Base-by-base conservation (phyloP, 2,888 invertebrate genomes). In the Oligia strigilis region DNA sequence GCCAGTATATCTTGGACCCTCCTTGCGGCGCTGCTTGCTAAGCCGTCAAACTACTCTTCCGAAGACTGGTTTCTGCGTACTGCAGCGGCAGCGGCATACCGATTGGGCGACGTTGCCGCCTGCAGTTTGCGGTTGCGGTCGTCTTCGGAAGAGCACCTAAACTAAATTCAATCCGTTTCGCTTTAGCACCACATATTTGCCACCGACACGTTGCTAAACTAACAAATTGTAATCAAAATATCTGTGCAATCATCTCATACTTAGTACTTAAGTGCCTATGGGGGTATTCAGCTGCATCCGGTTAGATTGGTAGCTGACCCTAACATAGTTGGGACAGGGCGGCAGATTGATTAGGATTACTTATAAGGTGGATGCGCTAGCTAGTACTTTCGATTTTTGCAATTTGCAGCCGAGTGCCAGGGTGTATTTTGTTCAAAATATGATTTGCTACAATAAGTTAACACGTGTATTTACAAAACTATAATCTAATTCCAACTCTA, bases 1-100 rank as follows among this genome's bases (percentile, higher is more conserved):
- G 3, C 77, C 77, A 66, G 77, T 6, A 1, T 49, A 66, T n/a
- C n/a, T 66, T 58, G 49, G 29, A 19, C 65, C 13, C 46, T 55
- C 5, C 4, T 55, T 13, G 43, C 19, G 23, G 43, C 64, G 75
- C 43, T 55, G 43, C 52, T 43, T 17, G 62, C 29, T n/a, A 11
- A 71, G 29, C 5, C 29, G 5, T 4, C 58, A 64, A 36, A 64
- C 19, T 36, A n/a, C 58, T 19, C 19, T 36, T 65, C 65, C 9
- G 65, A 19, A 19, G 43, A 58, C 58, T 58, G 23, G n/a, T n/a
- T 58, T n/a, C 23, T 4, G 4, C 11, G 58, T 11, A 58, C 14
- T n/a, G 17, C 67, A 67, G n/a, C 9, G 43, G 9, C 43, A 67
- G n/a, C 9, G 43, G 29, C n/a, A 62, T 5, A 29, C 2, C 29